These are phyloP conservation scores for Aurelia sp. DNA, from an alignment of 30 jellyfish, hydroid and myxozoan species.

Conservation along the genomic window DNA sequence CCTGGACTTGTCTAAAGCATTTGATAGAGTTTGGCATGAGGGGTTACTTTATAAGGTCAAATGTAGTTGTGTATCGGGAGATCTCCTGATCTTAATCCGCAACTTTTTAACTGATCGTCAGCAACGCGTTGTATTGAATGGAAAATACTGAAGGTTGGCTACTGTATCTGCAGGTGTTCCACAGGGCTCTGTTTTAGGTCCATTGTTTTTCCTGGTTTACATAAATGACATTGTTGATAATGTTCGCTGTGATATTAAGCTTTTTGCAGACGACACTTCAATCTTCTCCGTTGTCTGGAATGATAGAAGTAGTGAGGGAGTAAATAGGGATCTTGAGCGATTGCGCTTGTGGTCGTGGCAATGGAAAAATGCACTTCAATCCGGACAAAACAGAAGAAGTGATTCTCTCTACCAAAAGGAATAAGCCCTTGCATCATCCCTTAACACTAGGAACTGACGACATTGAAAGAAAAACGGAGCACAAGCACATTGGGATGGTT, in stretches of 20 bases:
- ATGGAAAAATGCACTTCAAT: too few species aligned
- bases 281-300: too few species aligned
- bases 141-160: conserved; percentile 55
- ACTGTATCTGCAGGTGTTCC: conserved; percentile 68
- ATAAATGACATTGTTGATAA: too few species aligned
- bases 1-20: conserved; percentile 64
- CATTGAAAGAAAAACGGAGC: too few species aligned
- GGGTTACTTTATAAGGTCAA: conserved; percentile 62
- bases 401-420: background rate
- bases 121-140: conserved; percentile 51
- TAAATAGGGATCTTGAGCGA: conserved; percentile 44
- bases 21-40: too few species aligned
- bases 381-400: too few species aligned
- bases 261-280: conserved; percentile 61
- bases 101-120: too few species aligned
- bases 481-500: too few species aligned
- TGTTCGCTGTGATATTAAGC: conserved; percentile 38
- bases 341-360: conserved; percentile 43
- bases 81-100: conserved; percentile 26
- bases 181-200: too few species aligned
- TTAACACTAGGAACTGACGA: too few species aligned
- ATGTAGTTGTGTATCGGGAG: conserved; percentile 43
- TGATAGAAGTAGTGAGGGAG: background rate
- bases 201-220: too few species aligned
- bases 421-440: too few species aligned